Percentiles rank a stretch among this genome's conserved stretches.
These are phyloP conservation scores for Plebejus melissa DNA, from an alignment of 2,888 invertebrate species.

Conservation along the genomic window DNA sequence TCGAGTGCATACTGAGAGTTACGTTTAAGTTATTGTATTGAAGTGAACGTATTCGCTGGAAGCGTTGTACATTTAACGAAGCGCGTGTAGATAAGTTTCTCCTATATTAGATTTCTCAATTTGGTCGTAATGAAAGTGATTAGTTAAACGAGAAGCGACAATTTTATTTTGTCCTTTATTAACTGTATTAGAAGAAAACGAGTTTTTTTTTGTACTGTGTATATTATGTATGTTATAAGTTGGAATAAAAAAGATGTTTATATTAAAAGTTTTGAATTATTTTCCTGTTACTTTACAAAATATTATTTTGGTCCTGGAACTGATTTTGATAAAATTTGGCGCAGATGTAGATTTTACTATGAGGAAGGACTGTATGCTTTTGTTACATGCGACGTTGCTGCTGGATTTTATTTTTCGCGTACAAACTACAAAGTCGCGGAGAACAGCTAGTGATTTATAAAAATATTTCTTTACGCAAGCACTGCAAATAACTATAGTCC, in stretches of 20 bases:
- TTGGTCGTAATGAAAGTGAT: slow-evolving; percentile 68
- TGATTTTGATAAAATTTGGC: too few species aligned
- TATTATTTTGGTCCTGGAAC: too few species aligned
- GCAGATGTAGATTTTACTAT: too few species aligned
- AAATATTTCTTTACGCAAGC: too few species aligned
- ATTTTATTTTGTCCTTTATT: slow-evolving; percentile 40
- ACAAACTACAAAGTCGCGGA: too few species aligned
- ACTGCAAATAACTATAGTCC: too few species aligned
- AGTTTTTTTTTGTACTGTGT: slow-evolving; percentile 90
- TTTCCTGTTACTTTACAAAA: not conserved
- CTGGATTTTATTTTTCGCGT: too few species aligned
- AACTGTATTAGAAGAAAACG: slow-evolving; percentile 78
- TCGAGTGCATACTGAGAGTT: slow-evolving; percentile 78
- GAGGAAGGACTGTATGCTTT: not conserved
- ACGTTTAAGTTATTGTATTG: slow-evolving; percentile 77
- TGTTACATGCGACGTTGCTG: not conserved
- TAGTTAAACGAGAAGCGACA: slow-evolving; percentile 62
- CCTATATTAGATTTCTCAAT: slow-evolving; percentile 76
- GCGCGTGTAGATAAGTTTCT: slow-evolving; percentile 77
- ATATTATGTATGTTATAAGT: slow-evolving; percentile 88
- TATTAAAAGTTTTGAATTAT: slow-evolving; percentile 55
- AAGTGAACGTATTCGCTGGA: slow-evolving; percentile 74
- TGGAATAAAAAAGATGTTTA: slow-evolving; percentile 79
- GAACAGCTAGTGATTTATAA: too few species aligned
- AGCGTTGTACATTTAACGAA: slow-evolving; percentile 75